These are phyloP conservation scores for Oscheius sp. DNA, from an alignment of 2,888 invertebrate species.

Conservation along the genomic window DNA sequence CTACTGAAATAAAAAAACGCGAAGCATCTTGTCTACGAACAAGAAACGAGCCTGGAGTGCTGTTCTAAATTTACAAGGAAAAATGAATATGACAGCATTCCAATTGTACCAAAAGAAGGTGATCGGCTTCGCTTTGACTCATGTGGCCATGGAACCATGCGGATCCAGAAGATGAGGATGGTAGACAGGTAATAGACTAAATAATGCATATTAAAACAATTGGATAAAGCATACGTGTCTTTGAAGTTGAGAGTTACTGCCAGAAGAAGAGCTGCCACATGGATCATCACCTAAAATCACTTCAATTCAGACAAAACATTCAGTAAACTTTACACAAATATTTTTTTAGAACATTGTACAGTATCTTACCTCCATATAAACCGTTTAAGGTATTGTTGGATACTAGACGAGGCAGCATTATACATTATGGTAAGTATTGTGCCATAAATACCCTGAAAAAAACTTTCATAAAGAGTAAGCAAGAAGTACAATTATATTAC, in stretches of 20 bases:
- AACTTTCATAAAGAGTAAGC: neutral
- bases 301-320: slow-evolving; percentile 15
- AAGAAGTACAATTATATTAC: neutral
- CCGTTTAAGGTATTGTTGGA: slow-evolving; percentile 22
- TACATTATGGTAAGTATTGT: slow-evolving; percentile 16
- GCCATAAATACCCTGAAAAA: slow-evolving; percentile 24
- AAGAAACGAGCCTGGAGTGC: slow-evolving; percentile 26
- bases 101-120: slow-evolving; percentile 40
- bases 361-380: slow-evolving; percentile 8
- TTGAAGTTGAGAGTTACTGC: slow-evolving; percentile 5
- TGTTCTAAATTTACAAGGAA: neutral
- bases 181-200: slow-evolving; percentile 22
- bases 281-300: slow-evolving; percentile 9
- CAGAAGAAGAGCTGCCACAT: slow-evolving; percentile 12
- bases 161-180: slow-evolving; percentile 10
- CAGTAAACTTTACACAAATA: neutral
- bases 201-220: neutral
- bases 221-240: neutral
- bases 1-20: slow-evolving; percentile 15
- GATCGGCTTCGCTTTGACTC: slow-evolving; percentile 45
- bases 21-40: slow-evolving; percentile 20
- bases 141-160: slow-evolving; percentile 52
- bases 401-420: slow-evolving; percentile 17
- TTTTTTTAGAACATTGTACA: neutral
- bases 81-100: neutral